Evolutionary conservation across 2,113 vertebrate species (phyloP), one percentile per base, ranked within the genome.

Genomic region (Beaufortia kweichowensis): DNA sequence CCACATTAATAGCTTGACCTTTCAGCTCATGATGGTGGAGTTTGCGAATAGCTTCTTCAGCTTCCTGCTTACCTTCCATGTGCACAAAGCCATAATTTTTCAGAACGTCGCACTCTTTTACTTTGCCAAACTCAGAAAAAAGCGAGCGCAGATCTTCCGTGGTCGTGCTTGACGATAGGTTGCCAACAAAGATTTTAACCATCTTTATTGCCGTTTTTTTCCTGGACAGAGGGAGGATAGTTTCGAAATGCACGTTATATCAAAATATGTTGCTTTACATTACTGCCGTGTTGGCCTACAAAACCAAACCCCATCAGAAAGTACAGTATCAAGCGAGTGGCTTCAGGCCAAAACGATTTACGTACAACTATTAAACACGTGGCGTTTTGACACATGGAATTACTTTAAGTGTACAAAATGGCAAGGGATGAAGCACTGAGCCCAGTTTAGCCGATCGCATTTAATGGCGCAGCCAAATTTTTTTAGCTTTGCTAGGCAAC

Each of bases 151-250:
- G 93, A 88, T 98, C 94, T 68, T 94, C 91, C 10, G 92, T 87
- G 5, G 94, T 95, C n/a, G 95, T 90, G 80, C 92, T 91, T 61
- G 91, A 89, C 41, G 96, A 92, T 67, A 98, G 91, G 83, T 98
- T 98, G 35, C 96, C 96, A 6, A 98, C 94, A 84, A 98, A 98
- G 39, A 98, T 92, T 87, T 98, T 98, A 92, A 98, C 96, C 96
- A 98, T 96, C 86, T 79, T 87, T 87, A 81, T 11, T 29, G 68
- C 31, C 67, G 77, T 67, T 73, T 66, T 26, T 48, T 55, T 74
- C 81, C 81, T 83, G 63, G 78, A 76, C 76, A 83, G 74, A 83
- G 56, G 71, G 65, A 80, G 81, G 72, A 83, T 80, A 83, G 69
- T 83, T 73, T 39, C 69, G 68, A 80, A 26, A 79, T 79, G 26